Conservation (phyloP, 2,113 vertebrate species). For the Corydoras sp. region DNA sequence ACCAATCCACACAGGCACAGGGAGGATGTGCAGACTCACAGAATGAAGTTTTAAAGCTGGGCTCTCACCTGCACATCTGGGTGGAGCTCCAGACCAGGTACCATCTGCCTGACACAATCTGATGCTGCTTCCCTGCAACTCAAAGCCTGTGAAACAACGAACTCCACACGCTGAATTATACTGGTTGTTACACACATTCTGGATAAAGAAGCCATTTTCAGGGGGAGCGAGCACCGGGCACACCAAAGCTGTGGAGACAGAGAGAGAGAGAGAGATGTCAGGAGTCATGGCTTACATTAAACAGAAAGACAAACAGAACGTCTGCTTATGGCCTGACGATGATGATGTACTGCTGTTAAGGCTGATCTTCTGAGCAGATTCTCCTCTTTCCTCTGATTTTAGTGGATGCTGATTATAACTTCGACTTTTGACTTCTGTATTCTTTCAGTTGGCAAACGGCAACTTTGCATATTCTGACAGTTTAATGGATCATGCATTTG, state of each 20-base stretch:
- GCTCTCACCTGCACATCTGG: constrained; percentile 79
- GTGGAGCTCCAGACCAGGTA: constrained; percentile 81
- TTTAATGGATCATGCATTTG: background rate
- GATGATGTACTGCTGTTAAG: too few species aligned
- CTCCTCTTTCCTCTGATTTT: too few species aligned
- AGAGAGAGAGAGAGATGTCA: constrained; percentile 10
- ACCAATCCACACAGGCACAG: background rate
- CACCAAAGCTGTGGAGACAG: constrained; percentile 70
- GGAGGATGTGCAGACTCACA: background rate
- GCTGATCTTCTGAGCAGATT: too few species aligned
- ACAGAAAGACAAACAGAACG: background rate
- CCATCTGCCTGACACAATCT: constrained; percentile 84
- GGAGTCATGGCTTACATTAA: background rate
- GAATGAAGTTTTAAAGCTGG: background rate
- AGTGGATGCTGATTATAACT: too few species aligned
- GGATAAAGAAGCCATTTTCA: constrained; percentile 88
- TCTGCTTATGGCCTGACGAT: too few species aligned
- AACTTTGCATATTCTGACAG: background rate
- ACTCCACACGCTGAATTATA: constrained; percentile 91
- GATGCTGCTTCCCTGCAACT: constrained; percentile 84
- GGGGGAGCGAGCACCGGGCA: constrained; percentile 80
- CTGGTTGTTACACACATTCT: constrained; percentile 88
- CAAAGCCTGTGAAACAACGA: constrained; percentile 82
- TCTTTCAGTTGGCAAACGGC: too few species aligned
- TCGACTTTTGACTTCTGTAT: too few species aligned